Base-by-base conservation (phyloP, 2,888 invertebrate genomes). In the Coenonympha glycerion region DNA sequence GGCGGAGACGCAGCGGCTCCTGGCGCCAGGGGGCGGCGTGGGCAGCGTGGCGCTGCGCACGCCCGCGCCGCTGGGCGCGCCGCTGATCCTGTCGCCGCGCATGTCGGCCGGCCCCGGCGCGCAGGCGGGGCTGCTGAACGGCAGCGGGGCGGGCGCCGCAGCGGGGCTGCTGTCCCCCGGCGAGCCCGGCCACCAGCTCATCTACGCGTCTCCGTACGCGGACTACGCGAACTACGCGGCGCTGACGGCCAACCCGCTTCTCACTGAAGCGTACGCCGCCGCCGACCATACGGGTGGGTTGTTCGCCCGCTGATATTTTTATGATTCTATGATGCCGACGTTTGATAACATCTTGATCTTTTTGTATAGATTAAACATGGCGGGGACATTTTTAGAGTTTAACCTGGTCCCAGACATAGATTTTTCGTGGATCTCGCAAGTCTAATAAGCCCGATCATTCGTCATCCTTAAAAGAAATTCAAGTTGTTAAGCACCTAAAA, bases 261-360 rank as follows among this genome's bases (percentile, higher is more conserved):
- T 94, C 78, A 91, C 94, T 62, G 90, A 87, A 65, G 93, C 95
- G 83, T 95, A 95, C 89, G 92, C 93, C 65, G 64, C 86, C 53
- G 93, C 95, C 76, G 96, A 96, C 89, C 95, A 96, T 91, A 93
- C 95, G 91, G 96, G 96, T 96, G 96, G 95, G 96, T 87, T 89
- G 76, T 90, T 88, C 87, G 86, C 87, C 81, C 87, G 87, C 84
- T 87, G 74, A 87, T 76, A 53, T 57, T 55, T 39, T 55, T 48
- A 37, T 21, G 8, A 47, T 55, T 39, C 55, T 48, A 37, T 21
- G 8, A 47, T 60, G n/a, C 13, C 59, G 66, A 59, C 62, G 62
- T 73, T 76, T 71, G 76, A 71, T 74, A 72, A 71, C 69, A 58
- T 57, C 58, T 57, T 44, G 13, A 15, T 13, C 6, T 19, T 21